Conservation (phyloP, 2,113 vertebrate genomes). For the Symphodus melops region DNA sequence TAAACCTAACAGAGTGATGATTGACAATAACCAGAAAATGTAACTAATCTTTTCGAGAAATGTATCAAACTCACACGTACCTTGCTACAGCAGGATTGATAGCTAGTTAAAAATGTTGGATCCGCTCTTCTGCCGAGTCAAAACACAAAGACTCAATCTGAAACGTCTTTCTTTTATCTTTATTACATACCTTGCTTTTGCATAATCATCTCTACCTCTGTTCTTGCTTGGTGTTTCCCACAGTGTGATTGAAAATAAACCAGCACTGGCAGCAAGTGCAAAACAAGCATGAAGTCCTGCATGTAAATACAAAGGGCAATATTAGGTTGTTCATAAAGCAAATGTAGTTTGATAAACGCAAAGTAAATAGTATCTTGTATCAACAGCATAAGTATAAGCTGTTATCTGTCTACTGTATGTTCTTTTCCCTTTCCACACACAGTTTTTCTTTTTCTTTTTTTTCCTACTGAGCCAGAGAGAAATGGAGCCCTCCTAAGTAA, state of each 20-base stretch:
- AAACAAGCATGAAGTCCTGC: background rate
- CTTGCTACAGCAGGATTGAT: too few relatives aligned
- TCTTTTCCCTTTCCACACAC: slow-evolving; percentile 7
- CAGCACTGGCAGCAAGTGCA: background rate
- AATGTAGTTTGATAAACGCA: background rate
- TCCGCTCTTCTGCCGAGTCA: too few relatives aligned
- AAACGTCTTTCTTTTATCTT: background rate
- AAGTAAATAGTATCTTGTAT: background rate
- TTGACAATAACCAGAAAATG: too few relatives aligned
- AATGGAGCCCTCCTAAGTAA: slow-evolving; percentile 64
- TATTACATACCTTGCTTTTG: slow-evolving; percentile 3
- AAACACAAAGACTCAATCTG: too few relatives aligned
- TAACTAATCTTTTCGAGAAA: too few relatives aligned
- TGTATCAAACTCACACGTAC: too few relatives aligned
- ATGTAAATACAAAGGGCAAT: slow-evolving; percentile 3
- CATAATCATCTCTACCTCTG: background rate
- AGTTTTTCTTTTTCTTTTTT: too few relatives aligned
- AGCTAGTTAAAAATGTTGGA: too few relatives aligned
- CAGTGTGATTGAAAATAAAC: slow-evolving; percentile 20
- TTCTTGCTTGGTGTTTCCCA: background rate
- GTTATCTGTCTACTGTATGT: background rate
- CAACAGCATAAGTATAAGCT: background rate
- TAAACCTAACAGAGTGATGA: too few relatives aligned
- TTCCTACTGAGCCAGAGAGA: slow-evolving; percentile 35
- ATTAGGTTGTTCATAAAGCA: background rate